Conservation (phyloP, 35 echinoderm and acorn worm species). For the Antedon bifida region DNA sequence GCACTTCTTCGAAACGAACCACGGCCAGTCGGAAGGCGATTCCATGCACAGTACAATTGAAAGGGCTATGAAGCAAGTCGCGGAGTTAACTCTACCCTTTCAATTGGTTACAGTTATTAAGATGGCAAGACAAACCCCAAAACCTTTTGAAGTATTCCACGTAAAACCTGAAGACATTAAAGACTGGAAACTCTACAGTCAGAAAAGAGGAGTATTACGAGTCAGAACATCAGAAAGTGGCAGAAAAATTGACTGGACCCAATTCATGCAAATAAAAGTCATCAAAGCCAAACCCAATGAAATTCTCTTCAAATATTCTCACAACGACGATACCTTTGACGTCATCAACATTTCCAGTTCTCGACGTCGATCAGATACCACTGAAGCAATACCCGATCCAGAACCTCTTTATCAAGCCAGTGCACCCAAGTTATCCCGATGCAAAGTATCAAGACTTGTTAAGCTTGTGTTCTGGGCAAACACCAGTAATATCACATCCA, state of each 20-base stretch:
- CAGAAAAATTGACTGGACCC: constrained; percentile 13
- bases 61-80: not conserved
- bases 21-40: constrained; percentile 60
- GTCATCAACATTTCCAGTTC: not conserved
- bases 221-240: constrained; percentile 9
- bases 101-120: constrained; percentile 14
- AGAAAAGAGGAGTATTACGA: constrained; percentile 14
- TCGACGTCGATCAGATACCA: not conserved
- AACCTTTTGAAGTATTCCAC: constrained; percentile 4
- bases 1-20: constrained; percentile 40
- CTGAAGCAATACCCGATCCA: not conserved
- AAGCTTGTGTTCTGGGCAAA: constrained; percentile 16
- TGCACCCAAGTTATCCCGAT: constrained; percentile 13
- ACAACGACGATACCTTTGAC: not conserved
- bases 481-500: constrained; percentile 13
- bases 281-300: not conserved
- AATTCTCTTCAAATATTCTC: constrained; percentile 14
- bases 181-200: constrained; percentile 22
- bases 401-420: not conserved
- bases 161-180: constrained; percentile 4
- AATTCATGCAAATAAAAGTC: constrained; percentile 13
- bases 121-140: constrained; percentile 20
- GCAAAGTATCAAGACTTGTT: constrained; percentile 12
- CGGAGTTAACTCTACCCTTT: not conserved
- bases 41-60: constrained; percentile 59